Evolutionary conservation across 2,113 vertebrate genomes (phyloP).

Genomic region (Promerops cafer): DNA sequence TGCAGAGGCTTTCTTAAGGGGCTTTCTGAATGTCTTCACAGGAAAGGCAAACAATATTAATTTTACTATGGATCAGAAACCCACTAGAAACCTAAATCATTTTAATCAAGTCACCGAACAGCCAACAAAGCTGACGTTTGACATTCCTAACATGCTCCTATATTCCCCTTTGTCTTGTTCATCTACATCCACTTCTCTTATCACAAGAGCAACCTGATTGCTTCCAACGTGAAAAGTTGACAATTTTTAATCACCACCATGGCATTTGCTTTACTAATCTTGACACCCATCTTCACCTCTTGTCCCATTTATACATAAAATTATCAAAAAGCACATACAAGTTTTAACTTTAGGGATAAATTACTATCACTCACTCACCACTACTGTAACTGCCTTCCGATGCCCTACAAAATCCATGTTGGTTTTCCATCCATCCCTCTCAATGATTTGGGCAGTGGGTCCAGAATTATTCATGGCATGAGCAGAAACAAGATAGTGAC

Average conservation of each 20-base stretch:
- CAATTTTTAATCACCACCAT: not conserved
- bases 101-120: not conserved
- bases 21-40: not conserved
- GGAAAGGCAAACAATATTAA: not conserved
- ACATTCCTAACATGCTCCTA: not conserved
- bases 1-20: not conserved
- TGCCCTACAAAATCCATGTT: slow-evolving; percentile 99
- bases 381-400: slow-evolving; percentile 95
- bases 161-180: not conserved
- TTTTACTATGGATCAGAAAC: not conserved
- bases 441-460: slow-evolving; percentile 97
- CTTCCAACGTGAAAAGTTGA: not conserved
- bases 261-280: not conserved
- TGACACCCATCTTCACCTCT: not conserved
- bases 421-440: slow-evolving; percentile 96
- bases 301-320: not conserved
- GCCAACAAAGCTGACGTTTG: not conserved
- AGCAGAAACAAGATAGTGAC: slow-evolving; percentile 96
- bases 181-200: not conserved
- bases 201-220: not conserved
- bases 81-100: not conserved
- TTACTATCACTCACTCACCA: slow-evolving; percentile 76
- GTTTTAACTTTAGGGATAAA: not conserved
- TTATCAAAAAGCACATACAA: not conserved
- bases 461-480: slow-evolving; percentile 99